Evolutionary conservation across 2,888 invertebrate species (phyloP).

Genomic region (Drosophila emarginata): DNA sequence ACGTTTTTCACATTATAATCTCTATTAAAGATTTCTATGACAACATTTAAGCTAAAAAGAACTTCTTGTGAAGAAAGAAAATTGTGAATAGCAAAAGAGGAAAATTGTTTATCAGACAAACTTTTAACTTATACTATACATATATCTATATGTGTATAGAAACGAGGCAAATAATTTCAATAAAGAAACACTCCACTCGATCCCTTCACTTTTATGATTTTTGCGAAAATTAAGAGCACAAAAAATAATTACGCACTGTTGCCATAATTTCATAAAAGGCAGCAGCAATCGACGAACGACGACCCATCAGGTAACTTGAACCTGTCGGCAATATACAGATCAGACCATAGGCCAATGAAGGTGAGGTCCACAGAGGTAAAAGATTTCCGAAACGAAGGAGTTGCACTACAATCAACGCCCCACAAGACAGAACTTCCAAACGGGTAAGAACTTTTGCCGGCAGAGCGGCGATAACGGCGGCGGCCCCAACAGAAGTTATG

Average conservation of each 20-base stretch:
- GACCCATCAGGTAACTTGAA: slow-evolving; percentile 65
- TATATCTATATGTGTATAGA: background rate
- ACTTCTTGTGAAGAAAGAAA: too few species aligned
- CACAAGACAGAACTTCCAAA: slow-evolving; percentile 48
- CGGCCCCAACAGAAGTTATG: slow-evolving; percentile 74
- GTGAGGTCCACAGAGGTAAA: slow-evolving; percentile 1
- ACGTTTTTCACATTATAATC: too few species aligned
- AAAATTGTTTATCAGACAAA: too few species aligned
- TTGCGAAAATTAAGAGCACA: slow-evolving; percentile 72
- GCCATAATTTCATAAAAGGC: slow-evolving; percentile 74
- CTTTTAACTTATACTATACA: too few species aligned
- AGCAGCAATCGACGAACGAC: slow-evolving; percentile 38
- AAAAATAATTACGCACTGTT: slow-evolving; percentile 80
- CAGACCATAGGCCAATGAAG: slow-evolving; percentile 35
- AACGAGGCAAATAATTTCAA: slow-evolving; percentile 52
- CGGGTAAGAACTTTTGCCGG: slow-evolving; percentile 26
- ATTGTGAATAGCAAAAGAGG: too few species aligned
- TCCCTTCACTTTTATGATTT: slow-evolving; percentile 3
- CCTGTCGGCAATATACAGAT: slow-evolving; percentile 69
- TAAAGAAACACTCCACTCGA: slow-evolving; percentile 44
- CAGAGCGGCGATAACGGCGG: slow-evolving; percentile 10
- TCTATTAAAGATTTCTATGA: background rate
- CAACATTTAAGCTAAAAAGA: background rate
- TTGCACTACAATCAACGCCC: slow-evolving; percentile 75
- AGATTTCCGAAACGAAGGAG: slow-evolving; percentile 62